Evolutionary conservation across 2,113 vertebrate genomes (phyloP), one percentile per base, ranked within the genome.

Genomic region (Salvator merianae): DNA sequence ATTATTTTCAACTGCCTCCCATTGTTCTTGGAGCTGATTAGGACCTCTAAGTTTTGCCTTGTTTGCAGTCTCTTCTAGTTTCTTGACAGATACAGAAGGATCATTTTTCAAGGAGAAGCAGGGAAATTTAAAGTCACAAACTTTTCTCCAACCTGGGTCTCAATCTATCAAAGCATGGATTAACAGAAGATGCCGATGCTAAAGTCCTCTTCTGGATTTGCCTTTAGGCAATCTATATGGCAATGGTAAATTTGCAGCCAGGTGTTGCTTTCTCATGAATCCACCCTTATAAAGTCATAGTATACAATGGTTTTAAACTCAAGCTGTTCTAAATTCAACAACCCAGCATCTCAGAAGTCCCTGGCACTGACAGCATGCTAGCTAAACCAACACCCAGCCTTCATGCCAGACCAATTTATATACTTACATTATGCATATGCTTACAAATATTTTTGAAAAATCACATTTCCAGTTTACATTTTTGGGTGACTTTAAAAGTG

Each of bases 41-140:
- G 50, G 53, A 38, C 30, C 38, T 0, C 32, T 69, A 24, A 43
- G 7, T 1, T 0, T 7, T 30, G 7, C n/a, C 6, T 72, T 78
- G 3, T 0, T 0, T 59, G 0, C n/a, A 66, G 13, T 0, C 1
- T 18, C 8, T 77, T 66, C 22, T 20, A 68, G 7, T 14, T 71
- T 72, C 34, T 34, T 72, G 47, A 55, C 32, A 55, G 9, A 78
- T 28, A 30, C 59, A 24, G 20, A 75, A 38, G 63, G 32, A 34
- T 53, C 40, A 80, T 69, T 69, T 40, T 4, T 10, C 50, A 72
- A n/a, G 22, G 22, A 53, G 14, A 32, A 22, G 50, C 32, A 68
- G 40, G 40, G 20, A 28, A 68, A 43, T 22, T 22, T 47, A 10
- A 13, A 14, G 18, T 24, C 18, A 47, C 47, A 81, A 50, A 8